These are phyloP conservation scores for Erannis defoliaria DNA, from an alignment of 2,888 invertebrate genomes.

Conservation along the genomic window DNA sequence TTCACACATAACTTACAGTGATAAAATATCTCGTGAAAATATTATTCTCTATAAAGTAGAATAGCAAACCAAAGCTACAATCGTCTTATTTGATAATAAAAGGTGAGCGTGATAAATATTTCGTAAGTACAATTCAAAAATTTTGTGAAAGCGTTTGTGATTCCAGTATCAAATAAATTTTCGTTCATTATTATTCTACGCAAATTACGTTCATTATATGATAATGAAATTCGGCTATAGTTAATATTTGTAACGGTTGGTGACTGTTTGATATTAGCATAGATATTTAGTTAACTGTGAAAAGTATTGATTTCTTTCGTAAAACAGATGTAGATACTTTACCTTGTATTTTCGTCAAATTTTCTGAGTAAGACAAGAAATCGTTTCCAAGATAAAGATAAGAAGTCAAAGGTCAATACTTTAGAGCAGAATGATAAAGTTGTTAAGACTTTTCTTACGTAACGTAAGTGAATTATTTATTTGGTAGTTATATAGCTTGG, in stretches of 20 bases:
- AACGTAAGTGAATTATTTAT: constrained; percentile 26
- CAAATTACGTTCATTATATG: not conserved
- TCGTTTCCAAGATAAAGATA: constrained; percentile 39
- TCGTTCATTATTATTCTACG: not conserved
- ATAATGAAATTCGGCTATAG: not conserved
- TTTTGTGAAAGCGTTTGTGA: constrained; percentile 1
- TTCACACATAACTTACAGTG: constrained; percentile 33
- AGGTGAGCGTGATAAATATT: constrained; percentile 31
- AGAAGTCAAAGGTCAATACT: constrained; percentile 46
- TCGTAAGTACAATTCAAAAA: not conserved
- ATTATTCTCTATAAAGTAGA: not conserved
- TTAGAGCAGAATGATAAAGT: constrained; percentile 32
- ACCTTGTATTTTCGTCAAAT: constrained; percentile 3
- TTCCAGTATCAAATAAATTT: not conserved
- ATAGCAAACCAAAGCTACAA: constrained; percentile 17
- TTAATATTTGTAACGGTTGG: not conserved
- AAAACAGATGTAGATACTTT: not conserved
- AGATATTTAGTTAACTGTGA: not conserved
- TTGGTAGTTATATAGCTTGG: no score
- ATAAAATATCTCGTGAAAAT: constrained; percentile 14
- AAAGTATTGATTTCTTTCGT: constrained; percentile 25
- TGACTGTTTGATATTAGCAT: not conserved
- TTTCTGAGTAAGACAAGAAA: constrained; percentile 24
- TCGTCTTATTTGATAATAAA: constrained; percentile 10
- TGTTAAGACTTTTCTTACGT: constrained; percentile 38